Evolutionary conservation across 2,113 vertebrate genomes (phyloP).

Genomic region (Tauraco erythrolophus): DNA sequence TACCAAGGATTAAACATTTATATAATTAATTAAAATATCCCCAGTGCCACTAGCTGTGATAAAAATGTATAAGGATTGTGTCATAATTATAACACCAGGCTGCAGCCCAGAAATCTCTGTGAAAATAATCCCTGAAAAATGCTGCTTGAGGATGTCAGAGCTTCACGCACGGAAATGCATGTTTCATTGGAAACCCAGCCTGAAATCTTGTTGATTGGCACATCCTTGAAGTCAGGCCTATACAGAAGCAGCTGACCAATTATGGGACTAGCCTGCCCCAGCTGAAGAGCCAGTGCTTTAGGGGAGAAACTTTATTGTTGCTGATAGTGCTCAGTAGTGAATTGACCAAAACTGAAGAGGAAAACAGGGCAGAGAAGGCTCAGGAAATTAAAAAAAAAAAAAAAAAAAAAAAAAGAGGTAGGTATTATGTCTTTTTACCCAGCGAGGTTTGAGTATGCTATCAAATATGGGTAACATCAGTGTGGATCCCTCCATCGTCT

Average conservation of each 20-base stretch:
- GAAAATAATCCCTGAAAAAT: background rate
- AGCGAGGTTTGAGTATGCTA: background rate
- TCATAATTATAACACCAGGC: background rate
- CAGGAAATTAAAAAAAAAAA: background rate
- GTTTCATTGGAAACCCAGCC: background rate
- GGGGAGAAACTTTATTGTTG: background rate
- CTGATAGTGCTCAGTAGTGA: background rate
- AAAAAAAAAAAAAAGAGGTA: background rate
- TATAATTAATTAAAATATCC: constrained; percentile 28
- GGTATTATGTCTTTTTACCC: background rate
- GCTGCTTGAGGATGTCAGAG: background rate
- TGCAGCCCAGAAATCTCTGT: background rate
- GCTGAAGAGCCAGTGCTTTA: background rate
- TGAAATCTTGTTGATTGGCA: background rate
- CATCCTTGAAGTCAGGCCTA: background rate
- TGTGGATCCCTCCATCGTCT: background rate
- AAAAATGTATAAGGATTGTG: constrained; percentile 34
- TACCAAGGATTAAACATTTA: constrained; percentile 39
- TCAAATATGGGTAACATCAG: background rate
- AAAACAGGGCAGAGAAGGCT: background rate
- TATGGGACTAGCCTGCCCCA: background rate
- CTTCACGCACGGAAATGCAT: background rate
- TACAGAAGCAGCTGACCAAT: background rate
- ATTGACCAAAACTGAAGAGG: background rate
- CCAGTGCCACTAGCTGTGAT: constrained; percentile 12